Evolutionary conservation across 2,797 vertebrate genomes (phyloP).

Genomic region (Loris lydekkerianus): DNA sequence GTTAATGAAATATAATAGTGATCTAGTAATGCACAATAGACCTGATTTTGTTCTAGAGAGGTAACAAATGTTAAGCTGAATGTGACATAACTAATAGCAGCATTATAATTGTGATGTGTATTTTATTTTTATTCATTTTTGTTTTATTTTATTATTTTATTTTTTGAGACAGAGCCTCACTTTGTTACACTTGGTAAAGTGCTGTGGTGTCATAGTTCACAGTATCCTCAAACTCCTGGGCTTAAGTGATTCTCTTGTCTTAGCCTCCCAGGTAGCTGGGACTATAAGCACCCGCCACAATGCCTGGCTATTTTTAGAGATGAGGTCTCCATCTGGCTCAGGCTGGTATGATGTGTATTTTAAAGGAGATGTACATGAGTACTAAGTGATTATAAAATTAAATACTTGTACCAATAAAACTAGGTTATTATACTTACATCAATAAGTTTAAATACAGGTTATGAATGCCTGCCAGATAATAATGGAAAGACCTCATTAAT

Average conservation of each 20-base stretch:
- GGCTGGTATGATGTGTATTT: background rate
- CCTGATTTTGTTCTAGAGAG: slow-evolving; percentile 11
- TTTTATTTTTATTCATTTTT: background rate
- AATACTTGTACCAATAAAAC: background rate
- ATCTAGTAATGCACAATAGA: background rate
- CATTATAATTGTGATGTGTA: background rate
- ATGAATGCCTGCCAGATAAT: background rate
- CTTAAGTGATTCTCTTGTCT: no score
- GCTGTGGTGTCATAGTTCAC: no score
- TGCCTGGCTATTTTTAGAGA: no score
- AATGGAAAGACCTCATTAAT: background rate
- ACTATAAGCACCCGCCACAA: no score
- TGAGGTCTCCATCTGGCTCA: no score
- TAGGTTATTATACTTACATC: background rate
- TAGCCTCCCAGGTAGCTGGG: no score
- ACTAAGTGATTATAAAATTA: background rate
- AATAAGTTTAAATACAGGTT: background rate
- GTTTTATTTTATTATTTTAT: no score
- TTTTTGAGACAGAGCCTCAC: no score
- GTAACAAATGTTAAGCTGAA: background rate
- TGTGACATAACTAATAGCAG: background rate
- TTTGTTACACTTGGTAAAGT: no score
- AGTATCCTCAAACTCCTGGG: no score
- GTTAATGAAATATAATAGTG: slow-evolving; percentile 47
- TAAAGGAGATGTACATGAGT: background rate